Conservation (phyloP, 2,797 vertebrate genomes). For the Crenuchus spilurus region DNA sequence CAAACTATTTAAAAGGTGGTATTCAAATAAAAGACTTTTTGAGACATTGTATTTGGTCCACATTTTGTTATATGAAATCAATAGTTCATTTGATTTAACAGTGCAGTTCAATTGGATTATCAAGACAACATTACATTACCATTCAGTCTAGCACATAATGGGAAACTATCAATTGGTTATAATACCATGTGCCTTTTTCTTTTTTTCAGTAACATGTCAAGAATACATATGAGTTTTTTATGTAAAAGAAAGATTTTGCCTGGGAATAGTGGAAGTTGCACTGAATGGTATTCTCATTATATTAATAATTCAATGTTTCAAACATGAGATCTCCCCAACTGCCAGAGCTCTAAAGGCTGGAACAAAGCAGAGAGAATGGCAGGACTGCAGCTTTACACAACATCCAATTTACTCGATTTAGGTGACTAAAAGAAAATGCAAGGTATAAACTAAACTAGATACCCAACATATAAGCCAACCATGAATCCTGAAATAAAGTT, state of each 20-base stretch:
- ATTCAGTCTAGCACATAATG: conserved; percentile 2
- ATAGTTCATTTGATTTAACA: background rate
- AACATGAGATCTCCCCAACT: conserved; percentile 50
- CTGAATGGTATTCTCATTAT: conserved; percentile 30
- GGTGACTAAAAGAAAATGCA: conserved; percentile 37
- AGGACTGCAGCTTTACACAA: conserved; percentile 39
- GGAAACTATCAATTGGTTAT: background rate
- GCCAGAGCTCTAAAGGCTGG: conserved; percentile 36
- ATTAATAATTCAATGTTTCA: conserved; percentile 57
- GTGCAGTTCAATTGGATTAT: background rate
- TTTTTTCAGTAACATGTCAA: background rate
- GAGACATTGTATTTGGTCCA: background rate
- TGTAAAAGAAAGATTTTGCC: conserved; percentile 11
- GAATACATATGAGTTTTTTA: conserved; percentile 7
- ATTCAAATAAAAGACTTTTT: background rate
- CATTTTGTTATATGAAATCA: background rate
- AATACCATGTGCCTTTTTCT: background rate
- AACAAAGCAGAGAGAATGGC: conserved; percentile 51
- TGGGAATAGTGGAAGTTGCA: conserved; percentile 32
- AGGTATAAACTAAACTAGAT: background rate
- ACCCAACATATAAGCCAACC: background rate
- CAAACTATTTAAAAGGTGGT: too few relatives aligned
- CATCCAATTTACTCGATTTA: conserved; percentile 40
- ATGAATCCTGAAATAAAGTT: background rate
- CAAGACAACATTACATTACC: background rate